Evolutionary conservation across 1,140 invertebrate genomes (phyloP), one percentile per base, ranked within the genome.

Genomic region (Orchestia grillus): DNA sequence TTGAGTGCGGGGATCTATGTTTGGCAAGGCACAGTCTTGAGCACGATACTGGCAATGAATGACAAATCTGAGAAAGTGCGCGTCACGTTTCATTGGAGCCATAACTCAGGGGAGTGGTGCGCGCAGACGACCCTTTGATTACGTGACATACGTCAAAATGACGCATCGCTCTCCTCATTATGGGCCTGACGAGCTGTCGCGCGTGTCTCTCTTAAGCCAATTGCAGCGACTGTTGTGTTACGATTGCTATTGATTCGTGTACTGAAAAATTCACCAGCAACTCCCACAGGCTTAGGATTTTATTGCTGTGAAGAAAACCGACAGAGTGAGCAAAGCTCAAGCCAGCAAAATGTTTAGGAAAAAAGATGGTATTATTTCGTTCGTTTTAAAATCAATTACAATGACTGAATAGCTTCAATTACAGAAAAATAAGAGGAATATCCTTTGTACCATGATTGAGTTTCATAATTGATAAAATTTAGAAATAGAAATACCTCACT

Each of bases 91-190:
- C 62, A 77, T 77, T 77, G 62, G 62, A 36, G 1, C 28, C 62
- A 77, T 77, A 77, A 77, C 62, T 77, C 62, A 77, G 28, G 11
- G 62, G 28, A 77, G 62, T 77, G 62, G 11, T 77, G 62, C 62
- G 62, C 41, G 88, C 28, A 15, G 43, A 90, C 88, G 88, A 90
- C 88, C 88, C 43, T 44, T 90, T 90, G 88, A 90, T 90, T 90
- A 90, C 88, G 88, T 90, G 88, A 90, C 88, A 90, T 90, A 90
- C 88, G 88, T 90, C 88, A 90, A 44, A 41, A 90, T 42, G 88
- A 90, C 88, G 88, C 88, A 90, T 90, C 41, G 88, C 88, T 44
- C 43, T 90, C 88, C 88, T 90, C 88, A 90, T 90, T 90, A 90
- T 42, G 88, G 11, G 41, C 41, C 88, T 90, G 88, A 90, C 88